These are phyloP conservation scores for Conops quadrifasciatus DNA, from an alignment of 2,888 invertebrate genomes.

Conservation along the genomic window DNA sequence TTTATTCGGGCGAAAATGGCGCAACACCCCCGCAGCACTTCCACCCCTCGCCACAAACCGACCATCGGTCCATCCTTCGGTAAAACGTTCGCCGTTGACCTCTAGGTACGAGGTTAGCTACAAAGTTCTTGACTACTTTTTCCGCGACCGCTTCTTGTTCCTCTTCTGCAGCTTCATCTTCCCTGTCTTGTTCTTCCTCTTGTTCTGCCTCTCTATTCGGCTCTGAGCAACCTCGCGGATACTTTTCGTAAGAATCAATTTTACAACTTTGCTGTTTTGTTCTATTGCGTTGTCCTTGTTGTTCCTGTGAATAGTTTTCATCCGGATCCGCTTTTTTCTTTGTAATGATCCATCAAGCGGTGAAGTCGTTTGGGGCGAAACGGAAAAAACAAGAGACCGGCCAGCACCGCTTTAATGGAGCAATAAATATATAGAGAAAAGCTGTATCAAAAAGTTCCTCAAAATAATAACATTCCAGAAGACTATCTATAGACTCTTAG, in stretches of 20 bases:
- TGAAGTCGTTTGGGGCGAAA: not conserved
- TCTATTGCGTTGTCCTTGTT: constrained; percentile 25
- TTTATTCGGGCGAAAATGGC: constrained; percentile 37
- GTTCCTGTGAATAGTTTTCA: constrained; percentile 38
- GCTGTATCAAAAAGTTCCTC: constrained; percentile 2
- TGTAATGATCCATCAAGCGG: constrained; percentile 58
- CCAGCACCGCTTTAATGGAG: constrained; percentile 55
- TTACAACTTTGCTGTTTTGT: constrained; percentile 59
- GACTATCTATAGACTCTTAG: not conserved
- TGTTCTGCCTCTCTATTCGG: constrained; percentile 27
- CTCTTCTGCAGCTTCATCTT: constrained; percentile 11
- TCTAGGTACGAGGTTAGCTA: constrained; percentile 33
- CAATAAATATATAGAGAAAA: constrained; percentile 54
- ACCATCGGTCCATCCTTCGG: not conserved
- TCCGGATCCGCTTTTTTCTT: constrained; percentile 39
- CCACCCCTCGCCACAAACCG: not conserved
- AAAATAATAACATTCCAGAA: not conserved
- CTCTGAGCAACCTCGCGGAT: constrained; percentile 32
- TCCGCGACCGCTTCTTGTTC: constrained; percentile 35
- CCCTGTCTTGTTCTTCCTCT: not conserved
- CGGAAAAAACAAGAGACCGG: not conserved
- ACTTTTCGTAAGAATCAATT: constrained; percentile 57
- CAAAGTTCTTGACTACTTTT: constrained; percentile 39
- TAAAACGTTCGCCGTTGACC: constrained; percentile 18
- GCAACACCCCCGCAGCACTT: constrained; percentile 9